Evolutionary conservation across 2,888 invertebrate genomes (phyloP), one percentile per base, ranked within the genome.

Genomic region (Parasteatoda lunata): DNA sequence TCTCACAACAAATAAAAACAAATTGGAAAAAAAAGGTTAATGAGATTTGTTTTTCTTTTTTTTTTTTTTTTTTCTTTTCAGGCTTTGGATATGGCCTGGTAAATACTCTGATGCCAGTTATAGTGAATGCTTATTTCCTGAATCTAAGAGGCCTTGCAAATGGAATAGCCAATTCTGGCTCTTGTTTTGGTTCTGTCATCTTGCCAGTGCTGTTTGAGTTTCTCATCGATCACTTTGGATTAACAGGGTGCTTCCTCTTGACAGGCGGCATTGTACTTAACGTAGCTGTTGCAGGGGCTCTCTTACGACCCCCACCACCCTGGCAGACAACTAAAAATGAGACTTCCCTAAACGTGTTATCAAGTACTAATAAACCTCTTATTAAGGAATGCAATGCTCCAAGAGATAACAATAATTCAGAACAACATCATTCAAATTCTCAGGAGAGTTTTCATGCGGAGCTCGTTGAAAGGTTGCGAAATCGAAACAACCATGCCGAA

Each of bases 81-180:
- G 88, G 88, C 51, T 64, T 88, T 51, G 90, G 90, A 45, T 89
- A 88, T 49, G 89, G 90, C 1, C 59, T 89, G 0, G 84, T 88
- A 0, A 86, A 73, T 30, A 84, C 88, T 54, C 79, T 89, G 11
- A 82, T 82, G 45, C 85, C 88, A 13, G 88, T 89, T 15, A 89
- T 89, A 5, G 76, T 90, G 49, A 90, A 89, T 70, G 73, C 86
- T 52, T 90, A 90, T 77, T 90, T 90, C 72, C 47, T 84, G 5
- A 78, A 84, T n/a, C 79, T 78, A 47, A 75, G 86, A 77, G 84
- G 80, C 64, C 87, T 85, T 9, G 89, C 89, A 1, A 82, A 82
- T 45, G 89, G 90, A 13, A 88, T 89, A 47, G 78, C 89, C 13
- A 87, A 69, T 45, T 84, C 90, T 6, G 90, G 90, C 8, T 84